Conservation (phyloP, 2,888 invertebrate genomes). For the Prosopocoilus inquinatus region DNA sequence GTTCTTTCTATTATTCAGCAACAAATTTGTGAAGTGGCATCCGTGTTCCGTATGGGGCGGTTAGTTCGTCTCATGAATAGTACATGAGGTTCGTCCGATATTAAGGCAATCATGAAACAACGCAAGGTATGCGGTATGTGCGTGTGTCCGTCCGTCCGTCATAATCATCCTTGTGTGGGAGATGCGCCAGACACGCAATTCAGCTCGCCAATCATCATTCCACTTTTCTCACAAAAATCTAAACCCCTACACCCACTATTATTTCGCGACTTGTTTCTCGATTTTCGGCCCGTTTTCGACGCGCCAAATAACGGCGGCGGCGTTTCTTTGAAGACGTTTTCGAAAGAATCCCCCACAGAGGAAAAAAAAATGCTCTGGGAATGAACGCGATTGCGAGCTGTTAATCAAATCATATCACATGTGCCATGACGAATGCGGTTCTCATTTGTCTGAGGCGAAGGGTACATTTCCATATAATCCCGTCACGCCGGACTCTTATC, state of each 20-base stretch:
- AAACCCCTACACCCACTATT: conserved; percentile 29
- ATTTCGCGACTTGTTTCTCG: conserved; percentile 5
- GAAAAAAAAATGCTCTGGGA: not conserved
- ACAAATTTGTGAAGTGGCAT: not conserved
- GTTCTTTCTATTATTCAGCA: too few species aligned
- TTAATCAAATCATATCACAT: conserved; percentile 23
- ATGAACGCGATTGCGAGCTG: conserved; percentile 2
- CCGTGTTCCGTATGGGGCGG: not conserved
- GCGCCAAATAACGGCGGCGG: not conserved
- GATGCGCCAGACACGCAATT: conserved; percentile 35
- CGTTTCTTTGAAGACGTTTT: not conserved
- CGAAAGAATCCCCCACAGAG: too few species aligned
- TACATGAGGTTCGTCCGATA: conserved; percentile 31
- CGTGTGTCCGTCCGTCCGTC: conserved; percentile 32
- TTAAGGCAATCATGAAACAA: conserved; percentile 36
- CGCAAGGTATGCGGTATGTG: conserved; percentile 36
- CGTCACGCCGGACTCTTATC: conserved; percentile 32
- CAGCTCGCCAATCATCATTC: conserved; percentile 34
- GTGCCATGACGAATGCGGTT: conserved; percentile 18
- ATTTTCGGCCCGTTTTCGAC: not conserved
- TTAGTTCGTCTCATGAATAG: conserved; percentile 28
- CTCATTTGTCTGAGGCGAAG: conserved; percentile 28
- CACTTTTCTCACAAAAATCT: conserved; percentile 35
- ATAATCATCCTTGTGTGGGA: conserved; percentile 33
- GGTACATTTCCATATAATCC: conserved; percentile 42